A percentile compares a stretch with the other conserved stretches of the same genome.
Conservation (phyloP, 1,140 invertebrate species). For the Bombus confusus region DNA sequence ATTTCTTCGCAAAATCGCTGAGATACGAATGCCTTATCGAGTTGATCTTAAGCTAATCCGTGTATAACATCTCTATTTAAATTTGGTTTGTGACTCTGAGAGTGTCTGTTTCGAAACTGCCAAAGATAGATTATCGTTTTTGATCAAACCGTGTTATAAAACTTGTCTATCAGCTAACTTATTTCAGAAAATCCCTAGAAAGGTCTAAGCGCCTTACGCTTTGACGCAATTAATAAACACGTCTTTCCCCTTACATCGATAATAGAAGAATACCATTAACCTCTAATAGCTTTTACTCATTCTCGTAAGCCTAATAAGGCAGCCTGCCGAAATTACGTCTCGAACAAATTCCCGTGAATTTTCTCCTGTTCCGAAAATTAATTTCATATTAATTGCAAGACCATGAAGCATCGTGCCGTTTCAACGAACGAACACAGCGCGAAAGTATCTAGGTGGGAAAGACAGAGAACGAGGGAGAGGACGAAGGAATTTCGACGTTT, state of each 20-base stretch:
- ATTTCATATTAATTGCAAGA: slow-evolving; percentile 6
- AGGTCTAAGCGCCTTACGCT: not conserved
- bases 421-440: not conserved
- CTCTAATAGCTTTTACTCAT: not conserved
- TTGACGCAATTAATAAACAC: not conserved
- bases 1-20: no score
- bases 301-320: no score
- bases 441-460: not conserved
- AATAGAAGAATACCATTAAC: not conserved
- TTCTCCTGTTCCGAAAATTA: not conserved
- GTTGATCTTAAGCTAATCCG: no score
- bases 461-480: no score
- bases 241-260: not conserved
- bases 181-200: no score
- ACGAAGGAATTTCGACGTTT: slow-evolving; percentile 11
- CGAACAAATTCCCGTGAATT: not conserved
- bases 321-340: not conserved
- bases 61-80: no score
- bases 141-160: no score
- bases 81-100: no score
- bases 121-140: no score
- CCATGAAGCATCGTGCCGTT: not conserved
- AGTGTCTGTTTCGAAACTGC: no score
- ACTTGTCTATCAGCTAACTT: no score
- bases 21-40: no score